phyloP scores from a whole-genome alignment of 2,888 invertebrate species.

The Elmis aenea region DNA sequence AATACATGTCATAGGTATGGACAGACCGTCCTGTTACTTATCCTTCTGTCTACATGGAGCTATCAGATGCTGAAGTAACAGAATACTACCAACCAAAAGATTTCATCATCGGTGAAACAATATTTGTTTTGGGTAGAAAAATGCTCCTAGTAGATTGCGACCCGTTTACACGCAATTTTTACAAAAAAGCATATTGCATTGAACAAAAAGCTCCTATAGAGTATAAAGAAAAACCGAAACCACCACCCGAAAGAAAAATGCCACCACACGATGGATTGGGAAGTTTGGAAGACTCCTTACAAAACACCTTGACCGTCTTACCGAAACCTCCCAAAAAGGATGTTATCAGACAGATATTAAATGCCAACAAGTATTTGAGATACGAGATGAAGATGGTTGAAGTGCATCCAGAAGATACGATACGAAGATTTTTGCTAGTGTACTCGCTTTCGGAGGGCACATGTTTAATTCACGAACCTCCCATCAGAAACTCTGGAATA shows the following conservation, averaged over 20 bases:
- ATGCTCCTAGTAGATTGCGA: conserved; percentile 79
- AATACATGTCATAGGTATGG: conserved; percentile 39
- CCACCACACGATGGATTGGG: conserved; percentile 74
- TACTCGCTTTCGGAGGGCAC: conserved; percentile 74
- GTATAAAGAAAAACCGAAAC: conserved; percentile 30
- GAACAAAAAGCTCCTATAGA: conserved; percentile 44
- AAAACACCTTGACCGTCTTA: conserved; percentile 64
- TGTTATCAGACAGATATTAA: conserved; percentile 67
- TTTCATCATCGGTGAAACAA: conserved; percentile 67
- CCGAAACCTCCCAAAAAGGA: conserved; percentile 72
- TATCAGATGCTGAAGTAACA: conserved; percentile 63
- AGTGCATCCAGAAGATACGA: conserved; percentile 71
- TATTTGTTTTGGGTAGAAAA: conserved; percentile 63
- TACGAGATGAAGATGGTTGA: conserved; percentile 74
- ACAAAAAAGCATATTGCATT: conserved; percentile 43
- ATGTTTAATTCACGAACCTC: conserved; percentile 68
- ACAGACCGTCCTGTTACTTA: conserved; percentile 51
- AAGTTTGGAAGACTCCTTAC: conserved; percentile 70
- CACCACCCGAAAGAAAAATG: conserved; percentile 35
- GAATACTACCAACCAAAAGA: conserved; percentile 77
- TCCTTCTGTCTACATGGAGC: conserved; percentile 65
- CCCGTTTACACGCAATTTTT: conserved; percentile 73
- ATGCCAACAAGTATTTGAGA: conserved; percentile 56
- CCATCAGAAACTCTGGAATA: conserved; percentile 70
- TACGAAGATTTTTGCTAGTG: conserved; percentile 68